Conservation (phyloP, 2,113 vertebrate genomes). For the Phasianus colchicus region DNA sequence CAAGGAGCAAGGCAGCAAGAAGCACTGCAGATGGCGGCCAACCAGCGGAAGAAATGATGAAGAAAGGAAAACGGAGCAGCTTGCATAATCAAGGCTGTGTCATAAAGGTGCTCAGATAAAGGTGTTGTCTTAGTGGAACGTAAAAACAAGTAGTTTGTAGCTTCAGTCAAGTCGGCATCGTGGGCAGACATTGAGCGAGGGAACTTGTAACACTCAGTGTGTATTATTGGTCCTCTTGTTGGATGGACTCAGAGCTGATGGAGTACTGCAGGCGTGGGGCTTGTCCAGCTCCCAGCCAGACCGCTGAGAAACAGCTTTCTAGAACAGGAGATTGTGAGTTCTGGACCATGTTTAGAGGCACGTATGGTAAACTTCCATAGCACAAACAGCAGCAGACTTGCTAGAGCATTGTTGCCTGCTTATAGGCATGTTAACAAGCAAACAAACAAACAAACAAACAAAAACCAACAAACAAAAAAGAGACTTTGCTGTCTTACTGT, state of each 20-base stretch:
- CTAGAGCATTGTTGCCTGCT: not conserved
- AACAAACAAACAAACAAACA: not conserved
- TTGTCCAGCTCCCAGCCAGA: not conserved
- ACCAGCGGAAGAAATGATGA: not conserved
- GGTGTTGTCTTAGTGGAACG: not conserved
- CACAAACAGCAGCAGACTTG: not conserved
- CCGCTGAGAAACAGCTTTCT: not conserved
- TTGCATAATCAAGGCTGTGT: not conserved
- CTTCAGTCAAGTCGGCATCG: not conserved
- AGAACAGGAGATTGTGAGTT: not conserved
- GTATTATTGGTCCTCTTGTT: not conserved
- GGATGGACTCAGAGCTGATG: not conserved
- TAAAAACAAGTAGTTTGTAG: not conserved
- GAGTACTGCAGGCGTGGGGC: not conserved
- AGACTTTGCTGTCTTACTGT: too few species aligned
- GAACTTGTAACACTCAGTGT: fast-evolving
- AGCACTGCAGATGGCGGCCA: not conserved
- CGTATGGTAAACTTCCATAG: not conserved
- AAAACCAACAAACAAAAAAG: not conserved
- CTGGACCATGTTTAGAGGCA: not conserved
- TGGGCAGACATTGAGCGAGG: not conserved
- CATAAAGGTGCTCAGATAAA: not conserved
- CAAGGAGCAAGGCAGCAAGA: not conserved
- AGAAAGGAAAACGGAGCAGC: not conserved
- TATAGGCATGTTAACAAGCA: not conserved